Evolutionary conservation across 2,113 vertebrate genomes (phyloP).

Genomic region (Myrmecobius fasciatus): DNA sequence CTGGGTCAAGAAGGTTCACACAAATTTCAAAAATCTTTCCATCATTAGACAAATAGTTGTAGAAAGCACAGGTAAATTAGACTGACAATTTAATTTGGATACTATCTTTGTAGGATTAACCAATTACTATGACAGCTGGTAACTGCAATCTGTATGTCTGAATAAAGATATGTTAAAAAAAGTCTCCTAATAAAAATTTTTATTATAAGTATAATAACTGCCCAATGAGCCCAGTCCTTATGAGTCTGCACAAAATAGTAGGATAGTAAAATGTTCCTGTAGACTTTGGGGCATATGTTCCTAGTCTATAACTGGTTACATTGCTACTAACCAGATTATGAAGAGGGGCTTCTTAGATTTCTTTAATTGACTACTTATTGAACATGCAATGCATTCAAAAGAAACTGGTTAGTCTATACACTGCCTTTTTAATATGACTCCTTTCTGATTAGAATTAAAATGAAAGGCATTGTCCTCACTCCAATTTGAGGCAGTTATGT

Average conservation of each 20-base stretch:
- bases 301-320: too few relatives aligned
- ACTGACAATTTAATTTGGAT: constrained; percentile 6
- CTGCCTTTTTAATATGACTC: not conserved
- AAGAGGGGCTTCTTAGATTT: not conserved
- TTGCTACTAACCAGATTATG: not conserved
- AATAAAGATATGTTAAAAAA: not conserved
- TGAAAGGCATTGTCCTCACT: too few relatives aligned
- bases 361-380: not conserved
- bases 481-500: too few relatives aligned
- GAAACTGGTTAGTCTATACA: not conserved
- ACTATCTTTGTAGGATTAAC: constrained; percentile 2
- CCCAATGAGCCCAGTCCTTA: not conserved
- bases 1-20: not conserved
- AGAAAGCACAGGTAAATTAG: not conserved
- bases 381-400: not conserved
- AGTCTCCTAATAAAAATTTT: not conserved
- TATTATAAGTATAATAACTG: not conserved
- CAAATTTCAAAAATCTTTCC: not conserved
- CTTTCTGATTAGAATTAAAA: too few relatives aligned
- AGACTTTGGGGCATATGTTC: not conserved
- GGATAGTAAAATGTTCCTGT: not conserved
- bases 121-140: constrained; percentile 23
- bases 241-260: not conserved
- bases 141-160: not conserved
- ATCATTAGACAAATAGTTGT: not conserved